Conservation (phyloP, 2,113 vertebrate genomes). For the Rallus limicola region DNA sequence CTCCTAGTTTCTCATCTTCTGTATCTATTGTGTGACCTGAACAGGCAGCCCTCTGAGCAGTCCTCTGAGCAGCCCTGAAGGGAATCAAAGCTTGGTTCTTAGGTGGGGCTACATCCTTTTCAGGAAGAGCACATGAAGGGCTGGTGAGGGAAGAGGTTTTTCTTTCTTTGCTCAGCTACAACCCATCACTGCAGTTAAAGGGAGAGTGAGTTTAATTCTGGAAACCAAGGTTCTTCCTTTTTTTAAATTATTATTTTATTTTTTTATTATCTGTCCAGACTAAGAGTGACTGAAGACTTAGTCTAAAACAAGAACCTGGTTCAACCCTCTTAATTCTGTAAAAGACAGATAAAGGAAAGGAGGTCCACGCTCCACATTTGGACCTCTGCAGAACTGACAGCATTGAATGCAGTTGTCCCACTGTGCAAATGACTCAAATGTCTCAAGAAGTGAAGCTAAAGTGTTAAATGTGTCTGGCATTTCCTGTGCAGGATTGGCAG, state of each 20-base stretch:
- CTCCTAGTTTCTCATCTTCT: neutral
- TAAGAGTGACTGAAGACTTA: neutral
- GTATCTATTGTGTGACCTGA: neutral
- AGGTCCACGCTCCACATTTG: neutral
- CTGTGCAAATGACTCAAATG: neutral
- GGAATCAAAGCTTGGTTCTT: neutral
- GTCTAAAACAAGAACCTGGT: neutral
- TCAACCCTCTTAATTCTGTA: neutral
- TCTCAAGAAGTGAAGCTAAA: neutral
- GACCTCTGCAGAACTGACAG: neutral
- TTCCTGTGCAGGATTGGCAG: slow-evolving; percentile 12
- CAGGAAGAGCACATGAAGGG: neutral
- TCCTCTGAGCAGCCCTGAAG: neutral
- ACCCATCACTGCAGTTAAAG: neutral
- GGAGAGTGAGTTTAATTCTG: neutral
- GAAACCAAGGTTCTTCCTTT: neutral
- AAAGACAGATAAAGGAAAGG: neutral
- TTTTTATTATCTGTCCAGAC: neutral
- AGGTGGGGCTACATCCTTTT: slow-evolving; percentile 14
- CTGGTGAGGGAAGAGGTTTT: neutral
- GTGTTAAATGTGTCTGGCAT: slow-evolving; percentile 34
- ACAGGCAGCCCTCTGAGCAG: neutral
- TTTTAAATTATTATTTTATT: neutral
- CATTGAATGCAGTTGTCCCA: neutral
- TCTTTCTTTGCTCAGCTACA: neutral